Conservation (phyloP, 2,797 vertebrate species). For the Furcifer pardalis region DNA sequence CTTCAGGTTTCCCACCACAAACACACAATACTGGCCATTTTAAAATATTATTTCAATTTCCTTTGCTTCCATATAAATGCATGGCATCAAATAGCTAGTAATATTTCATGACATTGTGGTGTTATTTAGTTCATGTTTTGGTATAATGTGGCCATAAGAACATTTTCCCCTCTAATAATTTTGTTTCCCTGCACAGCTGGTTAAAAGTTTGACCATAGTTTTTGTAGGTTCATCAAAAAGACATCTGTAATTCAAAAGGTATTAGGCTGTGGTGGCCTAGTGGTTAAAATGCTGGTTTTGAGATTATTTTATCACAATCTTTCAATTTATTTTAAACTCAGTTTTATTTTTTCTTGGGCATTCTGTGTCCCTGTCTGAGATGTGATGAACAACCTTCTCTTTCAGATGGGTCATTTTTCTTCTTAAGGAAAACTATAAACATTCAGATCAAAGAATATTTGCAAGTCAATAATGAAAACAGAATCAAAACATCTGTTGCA, state of each 20-base stretch:
- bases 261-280: no score
- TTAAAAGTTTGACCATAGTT: not conserved
- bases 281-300: no score
- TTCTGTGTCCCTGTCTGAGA: not conserved
- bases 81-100: not conserved
- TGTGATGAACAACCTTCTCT: not conserved
- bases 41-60: not conserved
- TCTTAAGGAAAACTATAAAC: not conserved
- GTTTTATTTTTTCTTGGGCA: not conserved
- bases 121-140: not conserved
- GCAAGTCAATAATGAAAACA: no score
- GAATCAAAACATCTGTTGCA: not conserved
- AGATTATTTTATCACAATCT: no score
- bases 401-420: not conserved
- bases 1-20: no score
- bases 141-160: not conserved
- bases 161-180: no score
- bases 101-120: not conserved
- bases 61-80: not conserved
- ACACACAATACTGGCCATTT: not conserved
- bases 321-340: not conserved
- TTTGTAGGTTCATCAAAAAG: not conserved
- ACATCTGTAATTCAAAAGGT: not conserved
- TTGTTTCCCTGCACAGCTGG: not conserved
- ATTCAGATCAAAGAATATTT: not conserved